Percentiles rank a stretch among this genome's conserved stretches.
Conservation (phyloP, 2,113 vertebrate genomes). For the Grantiella picta region DNA sequence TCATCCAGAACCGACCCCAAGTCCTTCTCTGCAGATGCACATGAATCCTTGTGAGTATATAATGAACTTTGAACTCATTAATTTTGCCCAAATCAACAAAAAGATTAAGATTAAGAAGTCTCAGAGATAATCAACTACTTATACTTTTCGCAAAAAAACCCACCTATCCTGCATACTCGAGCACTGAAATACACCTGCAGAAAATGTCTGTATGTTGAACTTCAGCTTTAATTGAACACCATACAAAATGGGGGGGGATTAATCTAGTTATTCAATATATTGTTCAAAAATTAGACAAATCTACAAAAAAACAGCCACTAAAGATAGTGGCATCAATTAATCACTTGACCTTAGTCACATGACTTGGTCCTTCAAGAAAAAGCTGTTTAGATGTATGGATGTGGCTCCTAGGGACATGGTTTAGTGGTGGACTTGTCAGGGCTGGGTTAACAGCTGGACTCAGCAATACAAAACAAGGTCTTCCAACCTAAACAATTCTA, state of each 20-base stretch:
- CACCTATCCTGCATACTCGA: accelerated
- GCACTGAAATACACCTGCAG: neutral
- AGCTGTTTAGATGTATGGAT: neutral
- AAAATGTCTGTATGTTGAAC: neutral
- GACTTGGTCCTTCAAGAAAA: neutral
- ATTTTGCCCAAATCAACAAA: neutral
- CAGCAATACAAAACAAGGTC: too few relatives aligned
- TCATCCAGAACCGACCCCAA: neutral
- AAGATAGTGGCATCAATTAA: neutral
- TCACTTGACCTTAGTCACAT: neutral
- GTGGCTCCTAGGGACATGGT: neutral
- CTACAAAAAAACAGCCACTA: neutral
- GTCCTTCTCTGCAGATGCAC: neutral
- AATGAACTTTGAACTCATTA: neutral
- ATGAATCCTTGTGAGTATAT: neutral
- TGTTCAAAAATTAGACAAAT: neutral
- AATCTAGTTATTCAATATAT: neutral
- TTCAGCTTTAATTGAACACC: neutral
- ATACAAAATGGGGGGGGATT: accelerated
- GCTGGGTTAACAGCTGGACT: neutral
- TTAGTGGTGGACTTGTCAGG: neutral
- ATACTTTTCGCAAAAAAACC: neutral
- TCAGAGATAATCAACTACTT: neutral
- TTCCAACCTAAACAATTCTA: neutral
- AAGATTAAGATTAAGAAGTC: neutral